These are phyloP conservation scores for Drosophila putrida DNA, from an alignment of 2,888 invertebrate species.

Conservation along the genomic window DNA sequence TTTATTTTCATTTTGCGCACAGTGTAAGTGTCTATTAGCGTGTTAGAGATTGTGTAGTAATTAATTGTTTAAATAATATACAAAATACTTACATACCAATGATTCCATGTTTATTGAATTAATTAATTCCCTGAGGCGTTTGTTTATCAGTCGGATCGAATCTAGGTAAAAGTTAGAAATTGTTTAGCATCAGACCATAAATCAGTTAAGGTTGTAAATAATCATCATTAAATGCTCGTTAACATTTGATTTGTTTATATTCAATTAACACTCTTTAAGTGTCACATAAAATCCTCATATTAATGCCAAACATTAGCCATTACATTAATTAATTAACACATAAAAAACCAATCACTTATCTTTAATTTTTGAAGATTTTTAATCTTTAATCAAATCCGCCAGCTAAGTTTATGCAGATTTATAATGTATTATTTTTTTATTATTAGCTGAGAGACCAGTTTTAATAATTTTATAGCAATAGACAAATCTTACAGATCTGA, in stretches of 20 bases:
- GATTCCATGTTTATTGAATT: not conserved
- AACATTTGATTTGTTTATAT: conserved; percentile 12
- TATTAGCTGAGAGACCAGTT: not conserved
- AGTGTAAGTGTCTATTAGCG: conserved; percentile 53
- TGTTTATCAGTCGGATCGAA: conserved; percentile 8
- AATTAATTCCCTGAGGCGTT: conserved; percentile 12
- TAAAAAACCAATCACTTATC: conserved; percentile 11
- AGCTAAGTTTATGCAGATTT: not conserved
- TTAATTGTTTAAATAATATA: conserved; percentile 55
- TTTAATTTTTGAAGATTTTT: not conserved
- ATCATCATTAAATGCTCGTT: conserved; percentile 11
- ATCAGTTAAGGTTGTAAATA: conserved; percentile 11
- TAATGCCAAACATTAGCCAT: not conserved
- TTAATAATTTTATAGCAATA: not conserved
- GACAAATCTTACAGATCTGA: conserved; percentile 3
- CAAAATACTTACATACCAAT: conserved; percentile 19
- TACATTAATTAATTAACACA: conserved; percentile 8
- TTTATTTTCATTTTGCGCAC: conserved; percentile 7
- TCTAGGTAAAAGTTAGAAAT: conserved; percentile 12
- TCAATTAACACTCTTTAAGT: conserved; percentile 26
- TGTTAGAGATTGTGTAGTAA: conserved; percentile 47
- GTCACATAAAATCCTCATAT: conserved; percentile 6
- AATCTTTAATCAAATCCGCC: not conserved
- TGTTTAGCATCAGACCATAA: not conserved
- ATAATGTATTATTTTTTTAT: not conserved